Conservation (phyloP, 2,797 vertebrate genomes). For the Eleutherodactylus coqui region DNA sequence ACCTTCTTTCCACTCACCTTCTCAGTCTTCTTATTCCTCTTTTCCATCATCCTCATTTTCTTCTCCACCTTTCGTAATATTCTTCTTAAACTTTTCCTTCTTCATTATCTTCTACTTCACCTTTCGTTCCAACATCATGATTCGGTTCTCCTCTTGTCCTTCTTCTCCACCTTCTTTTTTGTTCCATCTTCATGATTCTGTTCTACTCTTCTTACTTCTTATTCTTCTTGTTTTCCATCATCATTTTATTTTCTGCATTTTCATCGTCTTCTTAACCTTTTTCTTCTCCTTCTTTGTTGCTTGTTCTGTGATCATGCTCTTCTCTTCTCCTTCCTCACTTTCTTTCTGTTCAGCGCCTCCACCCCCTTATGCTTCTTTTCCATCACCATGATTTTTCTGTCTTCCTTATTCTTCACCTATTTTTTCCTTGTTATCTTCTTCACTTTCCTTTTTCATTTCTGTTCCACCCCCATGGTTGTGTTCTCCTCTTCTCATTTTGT, state of each 20-base stretch:
- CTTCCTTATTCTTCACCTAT: too few species aligned
- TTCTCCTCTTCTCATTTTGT: neutral
- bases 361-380: too few species aligned
- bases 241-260: neutral
- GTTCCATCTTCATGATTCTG: neutral
- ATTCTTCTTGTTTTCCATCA: neutral
- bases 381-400: too few species aligned
- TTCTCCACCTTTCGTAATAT: too few species aligned
- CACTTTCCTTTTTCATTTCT: neutral
- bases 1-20: neutral
- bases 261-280: neutral
- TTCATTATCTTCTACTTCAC: too few species aligned
- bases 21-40: neutral
- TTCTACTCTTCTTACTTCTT: neutral
- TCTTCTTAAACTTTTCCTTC: too few species aligned
- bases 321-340: too few species aligned
- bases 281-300: too few species aligned
- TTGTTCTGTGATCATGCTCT: too few species aligned
- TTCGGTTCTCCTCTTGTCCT: neutral
- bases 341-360: too few species aligned
- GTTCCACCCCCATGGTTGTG: neutral
- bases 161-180: neutral
- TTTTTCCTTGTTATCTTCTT: too few species aligned
- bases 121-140: too few species aligned
- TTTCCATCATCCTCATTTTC: neutral